phyloP scores from a whole-genome alignment of 2,113 vertebrate genomes.

The Tetrax tetrax region DNA sequence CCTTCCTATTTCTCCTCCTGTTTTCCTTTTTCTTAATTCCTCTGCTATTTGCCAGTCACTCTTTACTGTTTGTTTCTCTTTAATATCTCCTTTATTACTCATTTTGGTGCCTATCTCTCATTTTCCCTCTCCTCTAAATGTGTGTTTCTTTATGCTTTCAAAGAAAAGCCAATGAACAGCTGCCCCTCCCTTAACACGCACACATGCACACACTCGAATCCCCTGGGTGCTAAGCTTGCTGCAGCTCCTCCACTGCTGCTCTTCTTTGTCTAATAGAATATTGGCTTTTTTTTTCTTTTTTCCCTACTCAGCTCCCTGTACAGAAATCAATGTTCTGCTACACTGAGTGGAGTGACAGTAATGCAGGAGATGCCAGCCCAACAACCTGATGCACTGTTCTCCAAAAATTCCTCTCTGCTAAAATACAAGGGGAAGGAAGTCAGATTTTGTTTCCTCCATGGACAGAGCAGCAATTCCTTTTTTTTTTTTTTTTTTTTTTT shows the following conservation, averaged over 20 bases:
- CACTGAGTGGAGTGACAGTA: conserved; percentile 31
- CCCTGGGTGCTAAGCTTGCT: not conserved
- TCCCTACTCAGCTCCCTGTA: conserved; percentile 10
- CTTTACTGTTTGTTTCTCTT: not conserved
- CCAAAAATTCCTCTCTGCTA: not conserved
- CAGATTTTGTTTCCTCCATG: not conserved
- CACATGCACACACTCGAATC: not conserved
- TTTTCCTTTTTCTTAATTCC: not conserved
- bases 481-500: not conserved
- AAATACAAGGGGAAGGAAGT: not conserved
- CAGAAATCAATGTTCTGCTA: conserved; percentile 72
- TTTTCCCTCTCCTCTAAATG: not conserved
- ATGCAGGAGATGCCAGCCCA: not conserved
- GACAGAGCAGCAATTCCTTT: not conserved
- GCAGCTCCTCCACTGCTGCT: not conserved
- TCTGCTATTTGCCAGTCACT: not conserved
- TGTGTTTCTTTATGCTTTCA: not conserved
- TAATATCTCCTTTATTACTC: not conserved
- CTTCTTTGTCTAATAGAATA: conserved; percentile 60
- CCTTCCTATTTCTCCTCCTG: not conserved
- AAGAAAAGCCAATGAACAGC: not conserved
- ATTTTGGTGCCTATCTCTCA: not conserved
- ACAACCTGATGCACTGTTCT: not conserved
- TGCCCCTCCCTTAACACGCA: not conserved
- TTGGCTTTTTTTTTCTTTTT: not conserved